Base-by-base conservation (phyloP, 2,113 vertebrate species). In the Stomatorhinus ivindoensis region DNA sequence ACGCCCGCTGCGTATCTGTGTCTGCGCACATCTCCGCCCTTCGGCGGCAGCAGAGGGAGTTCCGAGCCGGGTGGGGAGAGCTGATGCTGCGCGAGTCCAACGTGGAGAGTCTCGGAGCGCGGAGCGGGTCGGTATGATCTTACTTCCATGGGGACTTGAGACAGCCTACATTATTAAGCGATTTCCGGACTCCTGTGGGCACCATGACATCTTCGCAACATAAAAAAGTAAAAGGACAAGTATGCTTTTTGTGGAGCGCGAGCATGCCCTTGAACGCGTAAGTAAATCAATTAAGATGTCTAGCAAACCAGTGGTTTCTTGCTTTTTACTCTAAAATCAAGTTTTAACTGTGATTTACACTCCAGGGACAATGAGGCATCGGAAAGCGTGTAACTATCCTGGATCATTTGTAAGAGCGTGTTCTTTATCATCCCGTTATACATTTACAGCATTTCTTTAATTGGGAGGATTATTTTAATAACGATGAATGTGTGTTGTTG, bases 261-360 rank as follows among this genome's bases (percentile, higher is more conserved):
- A 35, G 48, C 21, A 42, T 50, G 35, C 86, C 89, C 35, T 87
- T 69, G 89, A 82, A 39, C 61, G 50, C 69, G 89, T 90, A 87
- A 90, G 89, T 90, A 31, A 11, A 82, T 21, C 39, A 39, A 44
- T 44, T 86, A 47, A 46, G 46, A 86, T 50, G 47, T 27, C 2
- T 50, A 8, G 19, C 47, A 86, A 31, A 27, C n/a, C 48, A 19
- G n/a, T 19, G 46, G 46, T 48, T 50, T 86, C n/a, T 27, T 85
- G 24, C 21, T n/a, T 24, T 48, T 85, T 86, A 11, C 10, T 69
- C 10, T 31, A 31, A 31, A 24, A 86, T n/a, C 24, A 86, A 27
- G 76, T 82, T 82, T 19, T 44, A 69, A 69, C 19, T 19, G 76
- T 44, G 4, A 39, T 19, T 80, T 80, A 80, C 73, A 35, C 27